Evolutionary conservation across 37 sponge, comb jelly and placozoan genomes (phyloP), one percentile per base, ranked within the genome.

Genomic region (Agelas oroides): DNA sequence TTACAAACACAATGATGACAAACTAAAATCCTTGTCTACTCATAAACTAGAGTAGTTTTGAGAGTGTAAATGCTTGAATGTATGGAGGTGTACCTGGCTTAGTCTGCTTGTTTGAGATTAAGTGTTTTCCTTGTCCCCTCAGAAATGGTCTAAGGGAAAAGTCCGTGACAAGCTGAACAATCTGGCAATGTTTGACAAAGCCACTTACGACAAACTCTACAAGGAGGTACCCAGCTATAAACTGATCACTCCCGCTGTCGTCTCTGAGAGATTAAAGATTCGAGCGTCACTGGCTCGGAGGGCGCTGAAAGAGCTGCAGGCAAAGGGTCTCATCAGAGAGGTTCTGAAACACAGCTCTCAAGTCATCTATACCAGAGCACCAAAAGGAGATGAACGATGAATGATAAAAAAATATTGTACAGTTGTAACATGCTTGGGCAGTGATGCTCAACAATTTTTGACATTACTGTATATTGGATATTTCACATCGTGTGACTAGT

Each of bases 91-190:
- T 19, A 56, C 17, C 14, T 56, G 57, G 57, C 17, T 56, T 17
- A 56, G 17, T 56, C 17, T 56, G 17, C 57, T 56, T 17, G n/a
- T 64, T n/a, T n/a, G n/a, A n/a, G n/a, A n/a, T n/a, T n/a, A n/a
- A n/a, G n/a, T n/a, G n/a, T n/a, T n/a, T n/a, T n/a, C n/a, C 28
- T 59, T 40, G 12, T 16, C 24, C 57, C 53, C 38, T 79, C 63
- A 92, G 93, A 97, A 97, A 82, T 97, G 98, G 98, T 97, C 98
- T 28, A 97, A 97, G 75, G 98, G 95, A 69, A 97, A 97, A 56
- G 91, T 92, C 28, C 84, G 95, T 37, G 98, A 97, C 62, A 97
- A 97, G 77, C 89, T 97, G 82, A 95, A 97, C 91, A 97, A 97
- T 68, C 34, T 93, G 71, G 90, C 88, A 34, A 62, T 95, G 59